These are phyloP conservation scores for Danio jaintianensis DNA, from an alignment of 2,797 vertebrate genomes.

Conservation along the genomic window DNA sequence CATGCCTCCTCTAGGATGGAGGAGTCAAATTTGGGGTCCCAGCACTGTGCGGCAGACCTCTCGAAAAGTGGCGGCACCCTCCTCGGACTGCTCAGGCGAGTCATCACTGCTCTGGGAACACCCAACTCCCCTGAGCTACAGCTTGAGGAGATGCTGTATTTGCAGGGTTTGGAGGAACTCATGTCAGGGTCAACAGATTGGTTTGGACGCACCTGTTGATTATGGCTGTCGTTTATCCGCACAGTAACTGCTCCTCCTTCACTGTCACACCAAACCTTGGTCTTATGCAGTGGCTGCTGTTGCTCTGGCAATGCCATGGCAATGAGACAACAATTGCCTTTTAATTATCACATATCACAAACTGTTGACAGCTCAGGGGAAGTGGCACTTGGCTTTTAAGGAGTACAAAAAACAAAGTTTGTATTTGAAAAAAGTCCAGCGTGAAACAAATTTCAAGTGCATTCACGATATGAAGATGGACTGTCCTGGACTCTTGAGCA, in stretches of 20 bases:
- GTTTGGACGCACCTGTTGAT: constrained; percentile 66
- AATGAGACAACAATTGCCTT: not conserved
- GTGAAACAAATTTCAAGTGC: constrained; percentile 67
- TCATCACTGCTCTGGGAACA: constrained; percentile 73
- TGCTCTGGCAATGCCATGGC: constrained; percentile 90
- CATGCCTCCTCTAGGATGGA: constrained; percentile 93
- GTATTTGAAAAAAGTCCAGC: constrained; percentile 29
- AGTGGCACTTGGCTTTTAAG: constrained; percentile 52
- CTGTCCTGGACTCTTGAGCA: constrained; percentile 77
- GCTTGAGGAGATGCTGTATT: constrained; percentile 96
- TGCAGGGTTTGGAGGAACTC: constrained; percentile 83
- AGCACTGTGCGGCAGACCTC: constrained; percentile 92
- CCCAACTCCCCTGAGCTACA: constrained; percentile 92
- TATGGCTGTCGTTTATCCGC: constrained; percentile 81
- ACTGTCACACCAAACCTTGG: constrained; percentile 91
- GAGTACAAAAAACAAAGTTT: constrained; percentile 14
- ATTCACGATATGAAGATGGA: constrained; percentile 69
- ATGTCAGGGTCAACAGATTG: constrained; percentile 64
- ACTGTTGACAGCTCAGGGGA: constrained; percentile 38
- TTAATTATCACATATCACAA: constrained; percentile 33
- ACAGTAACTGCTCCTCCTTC: constrained; percentile 87
- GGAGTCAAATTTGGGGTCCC: constrained; percentile 97
- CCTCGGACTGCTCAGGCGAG: constrained; percentile 70
- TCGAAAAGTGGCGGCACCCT: constrained; percentile 92
- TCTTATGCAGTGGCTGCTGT: constrained; percentile 87